These are phyloP conservation scores for Drosophila pseudoobscura DNA, from an alignment of 1,140 invertebrate genomes.

Conservation along the genomic window DNA sequence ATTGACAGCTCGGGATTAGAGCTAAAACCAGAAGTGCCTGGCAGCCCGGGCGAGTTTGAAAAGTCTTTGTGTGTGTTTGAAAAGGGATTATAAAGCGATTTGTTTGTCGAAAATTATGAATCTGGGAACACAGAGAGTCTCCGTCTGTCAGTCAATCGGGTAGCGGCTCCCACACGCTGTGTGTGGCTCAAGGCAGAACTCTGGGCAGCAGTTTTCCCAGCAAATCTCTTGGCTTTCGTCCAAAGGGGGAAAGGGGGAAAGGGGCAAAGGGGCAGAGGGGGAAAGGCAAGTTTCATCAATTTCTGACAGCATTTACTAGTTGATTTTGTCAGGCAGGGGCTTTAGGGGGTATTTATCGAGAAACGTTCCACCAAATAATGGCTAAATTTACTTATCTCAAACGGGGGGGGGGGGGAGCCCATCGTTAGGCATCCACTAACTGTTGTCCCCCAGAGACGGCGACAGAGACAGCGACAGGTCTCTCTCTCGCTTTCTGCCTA, in stretches of 20 bases:
- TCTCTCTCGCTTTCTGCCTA: background rate
- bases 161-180: conserved; percentile 67
- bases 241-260: background rate
- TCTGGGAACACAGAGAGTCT: conserved; percentile 51
- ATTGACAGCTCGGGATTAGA: conserved; percentile 79
- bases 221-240: conserved; percentile 43
- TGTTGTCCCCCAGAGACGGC: background rate
- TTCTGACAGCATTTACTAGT: conserved; percentile 50
- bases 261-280: too few species aligned
- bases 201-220: conserved; percentile 5
- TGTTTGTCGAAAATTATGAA: conserved; percentile 81
- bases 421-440: background rate
- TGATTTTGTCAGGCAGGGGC: conserved; percentile 15
- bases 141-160: conserved; percentile 6
- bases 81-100: conserved; percentile 81
- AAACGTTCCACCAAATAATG: too few species aligned
- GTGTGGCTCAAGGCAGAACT: conserved; percentile 35
- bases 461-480: too few species aligned
- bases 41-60: background rate
- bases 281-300: conserved; percentile 30
- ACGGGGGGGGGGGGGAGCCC: background rate
- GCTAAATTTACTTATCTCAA: conserved; percentile 8
- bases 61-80: conserved; percentile 65
- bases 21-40: conserved; percentile 61
- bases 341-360: conserved; percentile 6